These are phyloP conservation scores for Lordiphosa clarofinis DNA, from an alignment of 1,140 invertebrate species.

Conservation along the genomic window DNA sequence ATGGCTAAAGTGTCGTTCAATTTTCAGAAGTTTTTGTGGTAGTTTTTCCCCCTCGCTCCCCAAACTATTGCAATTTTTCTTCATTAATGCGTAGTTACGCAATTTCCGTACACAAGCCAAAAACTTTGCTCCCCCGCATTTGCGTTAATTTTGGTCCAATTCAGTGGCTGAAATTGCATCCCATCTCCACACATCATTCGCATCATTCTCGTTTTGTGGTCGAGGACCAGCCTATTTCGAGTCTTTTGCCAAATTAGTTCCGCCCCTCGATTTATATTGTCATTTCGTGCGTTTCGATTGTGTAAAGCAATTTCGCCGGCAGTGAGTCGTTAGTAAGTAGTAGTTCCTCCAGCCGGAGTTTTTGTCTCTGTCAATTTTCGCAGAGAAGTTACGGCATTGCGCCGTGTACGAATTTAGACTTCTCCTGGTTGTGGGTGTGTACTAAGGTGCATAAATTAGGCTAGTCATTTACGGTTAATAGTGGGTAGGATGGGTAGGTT, in stretches of 20 bases:
- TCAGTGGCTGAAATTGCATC: slow-evolving; percentile 33
- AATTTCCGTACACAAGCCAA: slow-evolving; percentile 56
- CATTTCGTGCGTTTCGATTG: slow-evolving; percentile 77
- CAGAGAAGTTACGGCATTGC: slow-evolving; percentile 66
- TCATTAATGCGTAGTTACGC: slow-evolving; percentile 75
- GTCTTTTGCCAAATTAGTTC: slow-evolving; percentile 77
- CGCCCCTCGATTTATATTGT: slow-evolving; percentile 77
- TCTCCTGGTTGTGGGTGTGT: slow-evolving; percentile 7
- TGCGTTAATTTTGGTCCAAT: slow-evolving; percentile 76
- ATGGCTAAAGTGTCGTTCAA: slow-evolving; percentile 71
- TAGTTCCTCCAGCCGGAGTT: slow-evolving; percentile 11
- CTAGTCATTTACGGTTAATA: slow-evolving; percentile 71
- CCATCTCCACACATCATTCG: slow-evolving; percentile 11
- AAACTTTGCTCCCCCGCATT: slow-evolving; percentile 51
- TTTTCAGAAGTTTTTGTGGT: slow-evolving; percentile 50
- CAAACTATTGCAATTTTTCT: slow-evolving; percentile 56
- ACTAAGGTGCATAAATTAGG: slow-evolving; percentile 64
- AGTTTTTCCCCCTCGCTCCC: slow-evolving; percentile 19
- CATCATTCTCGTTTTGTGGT: slow-evolving; percentile 64
- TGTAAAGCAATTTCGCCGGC: slow-evolving; percentile 66
- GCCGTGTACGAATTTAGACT: slow-evolving; percentile 41
- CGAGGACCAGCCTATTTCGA: slow-evolving; percentile 64
- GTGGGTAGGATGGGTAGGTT: slow-evolving; percentile 49
- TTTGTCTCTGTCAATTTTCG: slow-evolving; percentile 38
- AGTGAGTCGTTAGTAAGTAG: slow-evolving; percentile 1